These are phyloP conservation scores for Cottoperca gobio DNA, from an alignment of 2,797 vertebrate genomes.

Conservation along the genomic window DNA sequence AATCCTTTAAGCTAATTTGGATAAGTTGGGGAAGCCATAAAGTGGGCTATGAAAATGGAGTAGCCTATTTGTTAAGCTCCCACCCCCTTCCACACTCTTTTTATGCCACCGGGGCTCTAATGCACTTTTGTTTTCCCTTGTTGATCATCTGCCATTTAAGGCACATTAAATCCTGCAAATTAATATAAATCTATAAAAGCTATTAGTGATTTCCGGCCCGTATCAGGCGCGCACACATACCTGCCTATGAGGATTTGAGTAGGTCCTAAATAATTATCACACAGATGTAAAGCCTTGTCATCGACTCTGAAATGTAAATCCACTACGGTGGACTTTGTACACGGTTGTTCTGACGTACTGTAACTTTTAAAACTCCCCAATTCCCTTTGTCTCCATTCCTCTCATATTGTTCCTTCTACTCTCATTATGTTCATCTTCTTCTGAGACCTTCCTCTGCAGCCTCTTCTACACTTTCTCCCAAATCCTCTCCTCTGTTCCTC, in stretches of 20 bases:
- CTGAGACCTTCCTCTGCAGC: slow-evolving; percentile 26
- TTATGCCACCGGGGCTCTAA: slow-evolving; percentile 83
- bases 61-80: slow-evolving; percentile 84
- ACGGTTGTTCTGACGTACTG: slow-evolving; percentile 7
- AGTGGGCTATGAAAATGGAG: slow-evolving; percentile 84
- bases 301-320: background rate
- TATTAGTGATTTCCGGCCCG: slow-evolving; percentile 73
- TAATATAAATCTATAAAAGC: slow-evolving; percentile 86
- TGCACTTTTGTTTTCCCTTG: slow-evolving; percentile 86
- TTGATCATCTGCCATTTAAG: slow-evolving; percentile 85
- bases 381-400: background rate
- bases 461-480: slow-evolving; percentile 40
- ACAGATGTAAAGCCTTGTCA: slow-evolving; percentile 2
- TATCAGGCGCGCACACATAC: slow-evolving; percentile 61
- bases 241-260: slow-evolving; percentile 34
- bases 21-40: slow-evolving; percentile 86
- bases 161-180: slow-evolving; percentile 86
- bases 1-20: slow-evolving; percentile 92
- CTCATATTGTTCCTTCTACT: background rate
- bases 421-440: slow-evolving; percentile 28
- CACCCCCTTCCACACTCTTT: slow-evolving; percentile 83
- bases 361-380: slow-evolving; percentile 28
- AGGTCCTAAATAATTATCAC: slow-evolving; percentile 38
- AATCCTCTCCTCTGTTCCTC: slow-evolving; percentile 59
- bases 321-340: background rate